Evolutionary conservation across 2,888 invertebrate genomes (phyloP).

Genomic region (Hedychridium roseum): DNA sequence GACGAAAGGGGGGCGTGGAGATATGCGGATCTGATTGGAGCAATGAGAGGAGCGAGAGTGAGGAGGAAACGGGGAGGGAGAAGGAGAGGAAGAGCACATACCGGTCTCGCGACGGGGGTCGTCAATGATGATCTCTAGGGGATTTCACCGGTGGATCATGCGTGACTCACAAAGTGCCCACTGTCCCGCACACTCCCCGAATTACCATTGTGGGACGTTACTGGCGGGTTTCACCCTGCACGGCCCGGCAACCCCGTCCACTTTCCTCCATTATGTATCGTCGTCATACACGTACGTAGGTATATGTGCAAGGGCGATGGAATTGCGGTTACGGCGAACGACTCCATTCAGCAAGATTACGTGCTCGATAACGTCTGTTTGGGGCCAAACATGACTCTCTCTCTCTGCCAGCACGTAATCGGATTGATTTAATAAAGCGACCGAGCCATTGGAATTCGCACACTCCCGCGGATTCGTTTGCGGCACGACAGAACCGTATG

Average conservation of each 20-base stretch:
- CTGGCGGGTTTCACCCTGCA: neutral
- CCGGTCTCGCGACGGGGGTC: conserved; percentile 22
- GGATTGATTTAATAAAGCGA: conserved; percentile 41
- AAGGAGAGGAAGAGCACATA: conserved; percentile 10
- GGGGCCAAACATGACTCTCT: conserved; percentile 36
- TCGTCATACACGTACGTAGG: neutral
- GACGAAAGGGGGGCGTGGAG: neutral
- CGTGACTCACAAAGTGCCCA: conserved; percentile 42
- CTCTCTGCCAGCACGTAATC: conserved; percentile 19
- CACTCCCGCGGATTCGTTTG: no score
- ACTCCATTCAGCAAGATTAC: conserved; percentile 43
- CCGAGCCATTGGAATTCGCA: no score
- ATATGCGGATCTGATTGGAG: no score
- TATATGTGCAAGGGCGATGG: conserved; percentile 25
- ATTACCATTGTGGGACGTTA: conserved; percentile 21
- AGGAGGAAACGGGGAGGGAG: conserved; percentile 7
- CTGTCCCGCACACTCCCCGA: conserved; percentile 33
- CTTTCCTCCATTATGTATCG: neutral
- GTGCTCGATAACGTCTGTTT: conserved; percentile 46
- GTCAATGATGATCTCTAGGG: conserved; percentile 28
- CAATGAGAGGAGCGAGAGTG: neutral
- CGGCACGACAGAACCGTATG: no score
- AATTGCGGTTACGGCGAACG: conserved; percentile 44
- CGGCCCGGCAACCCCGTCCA: neutral
- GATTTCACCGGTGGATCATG: conserved; percentile 30